Base-by-base conservation (phyloP, 2,888 invertebrate species). In the Clusia tigrina region DNA sequence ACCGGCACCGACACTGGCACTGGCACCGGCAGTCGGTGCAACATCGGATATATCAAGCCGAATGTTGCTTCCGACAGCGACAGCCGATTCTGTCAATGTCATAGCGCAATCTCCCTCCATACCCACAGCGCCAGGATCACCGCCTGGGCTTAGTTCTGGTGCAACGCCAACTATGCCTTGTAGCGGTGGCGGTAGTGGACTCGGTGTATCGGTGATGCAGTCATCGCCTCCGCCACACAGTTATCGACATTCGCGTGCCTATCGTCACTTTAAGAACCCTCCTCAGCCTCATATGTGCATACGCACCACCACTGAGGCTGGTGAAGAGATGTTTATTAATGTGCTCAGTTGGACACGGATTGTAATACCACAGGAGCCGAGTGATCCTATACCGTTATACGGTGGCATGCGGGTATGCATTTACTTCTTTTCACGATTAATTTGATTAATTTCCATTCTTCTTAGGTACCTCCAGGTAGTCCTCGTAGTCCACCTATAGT, bases 271-370 rank as follows among this genome's bases (percentile, higher is more conserved):
- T 71, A 90, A 89, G 80, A 90, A 90, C 81, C 90, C 90, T 55
- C 91, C 91, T 1, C 90, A 91, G 70, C 91, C 91, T 12, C 90
- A 90, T 81, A 90, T 91, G 90, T 91, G 91, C 80, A 86, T 90
- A 78, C 87, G 86, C 69, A 87, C 87, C 70, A 86, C 87, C 20
- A 82, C 86, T 1, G 86, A 87, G 64, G 67, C 79, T 23, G 84
- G 83, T 17, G 81, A 81, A 63, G 88, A 88, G 73, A 78, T 89
- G 42, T 89, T 85, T 70, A 88, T 91, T 67, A 91, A 91, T 80
- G 90, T 91, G 46, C 79, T 91, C 55, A 90, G 90, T 73, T 91
- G 91, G 90, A 89, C 89, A 70, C 89, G 90, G 78, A 89, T 91
- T 70, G 88, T 88, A 1, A 88, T 89, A 79, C 89, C 89, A 17